Base-by-base conservation (phyloP, 2,113 vertebrate species). In the Podarcis raffonei region DNA sequence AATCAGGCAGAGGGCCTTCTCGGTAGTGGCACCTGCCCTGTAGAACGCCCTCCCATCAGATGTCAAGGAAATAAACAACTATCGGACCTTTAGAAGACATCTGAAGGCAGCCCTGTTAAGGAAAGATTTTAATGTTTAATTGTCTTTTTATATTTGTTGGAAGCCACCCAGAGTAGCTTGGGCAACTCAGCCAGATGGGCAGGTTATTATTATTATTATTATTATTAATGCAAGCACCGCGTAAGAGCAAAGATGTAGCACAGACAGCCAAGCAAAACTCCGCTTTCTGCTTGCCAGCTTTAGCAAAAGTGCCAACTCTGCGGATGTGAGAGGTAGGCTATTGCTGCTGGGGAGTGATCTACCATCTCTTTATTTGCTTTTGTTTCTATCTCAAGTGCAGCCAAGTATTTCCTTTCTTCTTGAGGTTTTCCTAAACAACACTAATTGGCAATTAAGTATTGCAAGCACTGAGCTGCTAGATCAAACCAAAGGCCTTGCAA, bases 391-490 rank as follows among this genome's bases (percentile, higher is more conserved):
- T 88, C 69, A 65, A 66, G 37, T 74, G 35, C 37, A 25, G 79
- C 87, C 87, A 88, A 82, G 35, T 7, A 22, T 62, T 48, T 66
- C 80, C 22, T 76, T 83, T 77, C 71, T 32, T 6, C 37, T 25
- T 4, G 20, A 27, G 37, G 20, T 27, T 66, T 27, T 32, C 13
- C 59, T 13, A 66, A 66, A 76, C 27, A 82, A 42, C 6, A 27
- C 71, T 88, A 83, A 88, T 88, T 88, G 87, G 71, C 87, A 88
- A 88, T 88, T 88, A 83, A 66, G 37, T 1, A n/a, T 20, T 48
- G 87, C 80, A 65, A 82, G 27, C 35, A 18, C 79, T 66, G 79
- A 82, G 86, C 80, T 48, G 30, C 87, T 42, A n/a, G 78, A 62
- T 87, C 66, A 59, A 81, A 75, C 87, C 87, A 76, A 66, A 76